Base-by-base conservation (phyloP, 2,797 vertebrate genomes). In the Acomys russatus region DNA sequence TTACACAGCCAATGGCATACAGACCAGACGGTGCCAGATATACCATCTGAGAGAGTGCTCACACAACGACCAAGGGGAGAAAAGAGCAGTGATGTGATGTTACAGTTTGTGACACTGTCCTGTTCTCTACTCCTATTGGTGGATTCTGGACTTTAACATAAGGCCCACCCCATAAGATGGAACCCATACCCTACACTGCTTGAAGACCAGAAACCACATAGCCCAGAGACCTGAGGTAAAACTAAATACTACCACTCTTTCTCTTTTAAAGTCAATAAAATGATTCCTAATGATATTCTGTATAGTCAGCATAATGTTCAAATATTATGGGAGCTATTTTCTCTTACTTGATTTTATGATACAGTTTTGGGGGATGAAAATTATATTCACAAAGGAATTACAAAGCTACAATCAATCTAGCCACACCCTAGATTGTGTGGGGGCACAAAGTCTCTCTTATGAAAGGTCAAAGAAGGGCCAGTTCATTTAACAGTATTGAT, bases 341-440 rank as follows among this genome's bases (percentile, higher is more conserved):
- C 28, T 30, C 84, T 30, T 10, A 54, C 77, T 95, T 83, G 23
- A 82, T 59, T 97, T 92, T 76, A 91, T 93, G 66, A 56, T 90
- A 51, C 88, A 25, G 18, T 70, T 88, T 54, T 18, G 33, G 76
- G 18, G 91, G 38, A 61, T 84, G 15, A 66, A 70, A 91, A 84
- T 63, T 91, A 22, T 30, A 54, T 71, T 64, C 73, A 71, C n/a
- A 68, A 70, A 61, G 85, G 44, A 44, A 88, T 71, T 61, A 61
- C 77, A 83, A 35, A 90, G 38, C 44, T 78, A 44, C 33, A 63
- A 54, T 76, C 33, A 63, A 54, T 76, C 49, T 77, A 91, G 70
- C 84, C 80, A 79, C 33, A 64, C 20, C 35, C n/a, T 64, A 66
- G 17, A 89, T 86, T 93, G 33, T n/a, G 6, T 44, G 56, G 22